These are phyloP conservation scores for Merluccius polli DNA, from an alignment of 2,797 vertebrate genomes.

Conservation along the genomic window DNA sequence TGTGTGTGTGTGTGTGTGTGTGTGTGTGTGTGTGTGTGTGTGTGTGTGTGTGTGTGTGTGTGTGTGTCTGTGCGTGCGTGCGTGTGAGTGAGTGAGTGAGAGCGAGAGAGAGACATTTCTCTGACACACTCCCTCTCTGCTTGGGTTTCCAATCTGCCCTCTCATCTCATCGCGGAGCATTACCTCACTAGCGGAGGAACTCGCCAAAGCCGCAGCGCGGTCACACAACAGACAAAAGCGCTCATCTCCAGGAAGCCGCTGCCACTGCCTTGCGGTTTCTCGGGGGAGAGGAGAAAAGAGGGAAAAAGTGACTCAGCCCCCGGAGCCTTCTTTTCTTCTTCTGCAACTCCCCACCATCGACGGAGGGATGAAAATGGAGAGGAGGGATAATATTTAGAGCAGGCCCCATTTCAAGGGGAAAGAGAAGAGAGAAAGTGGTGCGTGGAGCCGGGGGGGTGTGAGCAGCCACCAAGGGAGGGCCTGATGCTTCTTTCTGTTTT, in stretches of 20 bases:
- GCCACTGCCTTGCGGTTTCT: conserved; percentile 67
- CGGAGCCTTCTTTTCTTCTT: conserved; percentile 64
- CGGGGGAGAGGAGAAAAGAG: conserved; percentile 50
- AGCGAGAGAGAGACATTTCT: neutral
- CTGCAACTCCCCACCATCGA: conserved; percentile 30
- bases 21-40: no score
- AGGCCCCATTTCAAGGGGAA: conserved; percentile 76
- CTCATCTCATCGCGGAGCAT: conserved; percentile 47
- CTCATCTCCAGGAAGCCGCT: conserved; percentile 71
- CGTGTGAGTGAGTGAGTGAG: neutral
- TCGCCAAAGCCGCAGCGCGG: conserved; percentile 69
- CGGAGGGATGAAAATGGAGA: conserved; percentile 59
- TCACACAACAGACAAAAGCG: conserved; percentile 74
- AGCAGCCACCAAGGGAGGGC: conserved; percentile 32
- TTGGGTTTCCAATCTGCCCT: conserved; percentile 39
- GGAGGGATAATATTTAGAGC: conserved; percentile 71
- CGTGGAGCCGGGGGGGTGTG: conserved; percentile 62
- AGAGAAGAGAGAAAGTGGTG: conserved; percentile 68
- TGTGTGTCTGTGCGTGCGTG: no score
- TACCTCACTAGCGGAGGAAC: conserved; percentile 70
- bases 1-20: no score
- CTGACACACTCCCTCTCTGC: conserved; percentile 20
- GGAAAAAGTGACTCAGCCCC: conserved; percentile 74
- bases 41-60: no score
- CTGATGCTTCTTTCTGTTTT: conserved; percentile 1